Evolutionary conservation across 2,113 vertebrate species (phyloP).

Genomic region (Piaya cayana): DNA sequence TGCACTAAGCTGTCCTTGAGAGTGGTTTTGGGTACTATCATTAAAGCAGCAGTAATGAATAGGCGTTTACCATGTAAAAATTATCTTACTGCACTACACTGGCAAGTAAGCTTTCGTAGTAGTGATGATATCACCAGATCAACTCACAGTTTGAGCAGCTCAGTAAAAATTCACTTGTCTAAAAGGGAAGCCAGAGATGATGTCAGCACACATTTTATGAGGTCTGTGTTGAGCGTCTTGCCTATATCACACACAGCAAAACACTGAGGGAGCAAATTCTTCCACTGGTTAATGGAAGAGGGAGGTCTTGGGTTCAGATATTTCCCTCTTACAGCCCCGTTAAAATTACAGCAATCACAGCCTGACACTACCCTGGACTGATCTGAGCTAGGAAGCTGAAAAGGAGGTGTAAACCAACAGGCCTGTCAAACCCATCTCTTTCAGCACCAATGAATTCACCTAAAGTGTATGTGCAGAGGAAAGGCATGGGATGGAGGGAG

Average conservation of each 20-base stretch:
- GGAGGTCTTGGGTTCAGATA: neutral
- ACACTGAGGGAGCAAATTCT: neutral
- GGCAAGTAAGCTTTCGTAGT: neutral
- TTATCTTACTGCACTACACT: neutral
- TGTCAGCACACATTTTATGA: neutral
- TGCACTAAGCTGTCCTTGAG: neutral
- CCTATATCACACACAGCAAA: neutral
- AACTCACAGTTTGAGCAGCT: neutral
- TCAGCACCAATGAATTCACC: neutral
- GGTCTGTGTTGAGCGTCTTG: neutral
- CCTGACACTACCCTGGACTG: neutral
- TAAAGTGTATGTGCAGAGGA: neutral
- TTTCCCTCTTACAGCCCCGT: neutral
- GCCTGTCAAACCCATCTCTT: constrained; percentile 6
- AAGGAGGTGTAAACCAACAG: constrained; percentile 27
- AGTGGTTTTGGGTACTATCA: neutral
- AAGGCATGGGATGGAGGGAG: neutral
- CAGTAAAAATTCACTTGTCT: neutral
- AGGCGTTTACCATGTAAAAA: neutral
- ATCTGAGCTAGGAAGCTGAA: constrained; percentile 6
- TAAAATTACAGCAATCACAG: neutral
- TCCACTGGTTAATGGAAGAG: neutral
- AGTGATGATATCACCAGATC: neutral
- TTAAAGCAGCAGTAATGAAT: constrained; percentile 6
- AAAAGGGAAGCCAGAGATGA: neutral